Conservation (phyloP, 2,888 invertebrate species). For the Podotricha telesiphe region DNA sequence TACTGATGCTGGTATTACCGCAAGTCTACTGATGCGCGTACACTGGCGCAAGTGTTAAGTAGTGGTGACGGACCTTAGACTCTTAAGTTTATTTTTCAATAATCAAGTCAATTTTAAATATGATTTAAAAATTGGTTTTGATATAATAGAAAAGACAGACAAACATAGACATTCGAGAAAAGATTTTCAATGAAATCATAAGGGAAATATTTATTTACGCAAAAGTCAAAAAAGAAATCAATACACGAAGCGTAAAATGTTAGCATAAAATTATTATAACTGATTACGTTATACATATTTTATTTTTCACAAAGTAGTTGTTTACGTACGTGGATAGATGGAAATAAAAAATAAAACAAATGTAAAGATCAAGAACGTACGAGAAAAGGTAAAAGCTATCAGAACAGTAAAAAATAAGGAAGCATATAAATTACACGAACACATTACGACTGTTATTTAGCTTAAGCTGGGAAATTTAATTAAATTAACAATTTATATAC, state of each 20-base stretch:
- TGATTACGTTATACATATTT: not conserved
- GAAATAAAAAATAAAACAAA: conserved; percentile 4
- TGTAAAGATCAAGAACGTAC: conserved; percentile 12
- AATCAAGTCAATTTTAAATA: too few species aligned
- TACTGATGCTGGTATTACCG: too few species aligned
- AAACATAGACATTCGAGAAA: too few species aligned
- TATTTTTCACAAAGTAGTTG: not conserved
- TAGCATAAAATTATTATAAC: not conserved
- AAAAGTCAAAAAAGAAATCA: too few species aligned
- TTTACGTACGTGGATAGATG: not conserved
- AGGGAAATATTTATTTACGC: too few species aligned
- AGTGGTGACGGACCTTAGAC: too few species aligned
- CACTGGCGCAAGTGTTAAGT: too few species aligned
- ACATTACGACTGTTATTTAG: not conserved
- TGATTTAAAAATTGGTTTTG: too few species aligned
- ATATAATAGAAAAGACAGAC: too few species aligned
- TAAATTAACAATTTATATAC: not conserved
- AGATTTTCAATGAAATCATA: too few species aligned
- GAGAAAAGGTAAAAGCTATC: not conserved
- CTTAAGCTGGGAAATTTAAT: not conserved
- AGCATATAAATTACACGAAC: not conserved
- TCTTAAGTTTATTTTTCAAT: too few species aligned
- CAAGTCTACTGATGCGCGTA: too few species aligned
- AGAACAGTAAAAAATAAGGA: conserved; percentile 8
- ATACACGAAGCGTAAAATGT: not conserved